Percentiles rank a stretch among this genome's conserved stretches.
phyloP scores from a whole-genome alignment of 2,888 invertebrate species.

The Tenthredo distinguenda region DNA sequence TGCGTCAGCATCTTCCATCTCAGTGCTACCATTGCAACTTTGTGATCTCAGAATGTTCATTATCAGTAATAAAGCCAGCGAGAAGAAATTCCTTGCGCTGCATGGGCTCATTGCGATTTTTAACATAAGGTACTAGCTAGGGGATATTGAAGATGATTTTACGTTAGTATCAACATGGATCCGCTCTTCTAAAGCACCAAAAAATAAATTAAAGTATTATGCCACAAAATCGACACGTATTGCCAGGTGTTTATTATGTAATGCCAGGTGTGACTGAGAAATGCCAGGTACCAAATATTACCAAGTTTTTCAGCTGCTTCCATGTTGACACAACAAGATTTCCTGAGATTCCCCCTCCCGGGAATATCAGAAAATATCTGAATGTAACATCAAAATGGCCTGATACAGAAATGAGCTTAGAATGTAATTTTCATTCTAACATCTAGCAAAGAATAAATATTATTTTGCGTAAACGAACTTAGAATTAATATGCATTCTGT shows the following conservation, averaged over 20 bases:
- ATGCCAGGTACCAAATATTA: not conserved
- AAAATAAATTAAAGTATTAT: not conserved
- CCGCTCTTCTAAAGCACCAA: not conserved
- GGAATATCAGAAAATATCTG: not conserved
- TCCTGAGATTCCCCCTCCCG: not conserved
- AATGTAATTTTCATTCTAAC: not conserved
- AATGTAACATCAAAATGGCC: not conserved
- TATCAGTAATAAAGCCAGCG: not conserved
- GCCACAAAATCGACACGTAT: not conserved
- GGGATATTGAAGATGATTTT: not conserved
- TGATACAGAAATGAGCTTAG: not conserved
- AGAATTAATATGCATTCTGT: slow-evolving; percentile 33
- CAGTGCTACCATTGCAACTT: not conserved
- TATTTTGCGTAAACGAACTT: not conserved
- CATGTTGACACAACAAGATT: not conserved
- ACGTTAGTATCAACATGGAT: not conserved
- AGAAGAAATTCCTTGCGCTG: not conserved
- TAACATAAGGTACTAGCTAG: not conserved
- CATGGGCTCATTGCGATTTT: not conserved
- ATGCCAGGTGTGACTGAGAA: not conserved
- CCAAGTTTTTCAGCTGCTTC: not conserved
- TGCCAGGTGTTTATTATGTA: not conserved
- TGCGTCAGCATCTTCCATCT: not conserved
- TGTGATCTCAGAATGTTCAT: not conserved
- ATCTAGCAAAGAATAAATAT: not conserved